These are phyloP conservation scores for Zosterops japonicus DNA, from an alignment of 2,113 vertebrate species.

Conservation along the genomic window DNA sequence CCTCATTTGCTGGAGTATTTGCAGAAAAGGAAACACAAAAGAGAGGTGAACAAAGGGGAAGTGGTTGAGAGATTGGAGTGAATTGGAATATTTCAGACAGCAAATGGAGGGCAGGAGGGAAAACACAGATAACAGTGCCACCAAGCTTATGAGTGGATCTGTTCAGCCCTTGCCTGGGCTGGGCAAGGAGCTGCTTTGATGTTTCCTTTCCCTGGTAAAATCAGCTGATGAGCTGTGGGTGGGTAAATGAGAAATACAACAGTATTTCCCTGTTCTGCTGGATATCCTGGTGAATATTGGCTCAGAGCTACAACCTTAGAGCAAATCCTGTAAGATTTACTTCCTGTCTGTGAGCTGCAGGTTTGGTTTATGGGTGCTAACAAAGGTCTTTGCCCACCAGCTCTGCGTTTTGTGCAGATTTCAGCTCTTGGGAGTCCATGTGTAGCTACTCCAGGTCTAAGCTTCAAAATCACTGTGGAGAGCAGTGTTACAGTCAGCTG, in stretches of 20 bases:
- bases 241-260: not conserved
- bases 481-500: not conserved
- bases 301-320: not conserved
- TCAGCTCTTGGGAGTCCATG: not conserved
- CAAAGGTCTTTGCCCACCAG: accelerated
- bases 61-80: conserved; percentile 4
- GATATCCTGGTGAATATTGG: not conserved
- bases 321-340: not conserved
- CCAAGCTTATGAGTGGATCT: not conserved
- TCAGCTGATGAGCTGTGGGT: not conserved
- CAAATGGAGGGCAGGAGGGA: conserved; percentile 3
- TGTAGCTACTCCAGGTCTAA: not conserved
- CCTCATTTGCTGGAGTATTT: conserved; percentile 36
- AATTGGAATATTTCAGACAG: conserved; percentile 5
- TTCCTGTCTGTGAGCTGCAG: accelerated
- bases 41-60: conserved; percentile 63
- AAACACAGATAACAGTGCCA: conserved; percentile 39
- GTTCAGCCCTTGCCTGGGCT: not conserved
- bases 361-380: not conserved
- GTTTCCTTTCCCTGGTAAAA: not conserved
- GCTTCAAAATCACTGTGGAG: not conserved
- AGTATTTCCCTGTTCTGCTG: not conserved
- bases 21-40: conserved; percentile 31
- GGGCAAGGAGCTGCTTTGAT: not conserved
- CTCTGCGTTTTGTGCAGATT: accelerated